A percentile compares a stretch with the other conserved stretches of the same genome.
phyloP scores from a whole-genome alignment of 2,888 invertebrate species.

The Euproctis similis region DNA sequence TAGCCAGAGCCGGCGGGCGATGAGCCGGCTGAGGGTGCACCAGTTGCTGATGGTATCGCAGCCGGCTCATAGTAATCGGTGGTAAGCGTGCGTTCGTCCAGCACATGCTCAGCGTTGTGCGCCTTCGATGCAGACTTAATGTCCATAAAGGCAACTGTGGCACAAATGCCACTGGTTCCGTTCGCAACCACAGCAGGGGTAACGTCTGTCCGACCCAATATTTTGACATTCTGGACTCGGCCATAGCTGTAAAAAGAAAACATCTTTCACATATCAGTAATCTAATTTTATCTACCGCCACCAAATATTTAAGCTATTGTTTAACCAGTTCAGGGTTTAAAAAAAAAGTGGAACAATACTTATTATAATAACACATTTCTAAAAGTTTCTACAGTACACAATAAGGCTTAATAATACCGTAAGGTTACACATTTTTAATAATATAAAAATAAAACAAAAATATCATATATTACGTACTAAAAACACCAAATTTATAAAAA shows the following conservation, averaged over 20 bases:
- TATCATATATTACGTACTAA: no score
- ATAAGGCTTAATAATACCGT: no score
- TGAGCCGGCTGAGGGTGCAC: slow-evolving; percentile 72
- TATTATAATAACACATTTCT: no score
- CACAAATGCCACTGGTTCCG: slow-evolving; percentile 82
- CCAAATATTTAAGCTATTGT: slow-evolving; percentile 5
- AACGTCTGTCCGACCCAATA: slow-evolving; percentile 82
- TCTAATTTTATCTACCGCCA: slow-evolving; percentile 17
- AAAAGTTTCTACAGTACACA: no score
- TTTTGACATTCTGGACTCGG: slow-evolving; percentile 97
- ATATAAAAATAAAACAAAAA: no score
- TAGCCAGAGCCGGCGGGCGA: slow-evolving; percentile 76
- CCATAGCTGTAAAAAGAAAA: slow-evolving; percentile 86
- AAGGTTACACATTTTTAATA: no score
- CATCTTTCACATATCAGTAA: slow-evolving; percentile 26
- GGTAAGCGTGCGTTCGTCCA: slow-evolving; percentile 90
- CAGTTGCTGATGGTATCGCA: slow-evolving; percentile 79
- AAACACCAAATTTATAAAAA: no score
- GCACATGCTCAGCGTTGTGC: slow-evolving; percentile 90
- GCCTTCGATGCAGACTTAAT: slow-evolving; percentile 97
- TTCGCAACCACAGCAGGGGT: slow-evolving; percentile 66
- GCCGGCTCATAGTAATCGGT: slow-evolving; percentile 94
- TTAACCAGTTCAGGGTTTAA: no score
- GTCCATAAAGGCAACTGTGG: slow-evolving; percentile 96
- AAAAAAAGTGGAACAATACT: no score